These are phyloP conservation scores for Dasyurus viverrinus DNA, from an alignment of 2,113 vertebrate species.

Conservation along the genomic window DNA sequence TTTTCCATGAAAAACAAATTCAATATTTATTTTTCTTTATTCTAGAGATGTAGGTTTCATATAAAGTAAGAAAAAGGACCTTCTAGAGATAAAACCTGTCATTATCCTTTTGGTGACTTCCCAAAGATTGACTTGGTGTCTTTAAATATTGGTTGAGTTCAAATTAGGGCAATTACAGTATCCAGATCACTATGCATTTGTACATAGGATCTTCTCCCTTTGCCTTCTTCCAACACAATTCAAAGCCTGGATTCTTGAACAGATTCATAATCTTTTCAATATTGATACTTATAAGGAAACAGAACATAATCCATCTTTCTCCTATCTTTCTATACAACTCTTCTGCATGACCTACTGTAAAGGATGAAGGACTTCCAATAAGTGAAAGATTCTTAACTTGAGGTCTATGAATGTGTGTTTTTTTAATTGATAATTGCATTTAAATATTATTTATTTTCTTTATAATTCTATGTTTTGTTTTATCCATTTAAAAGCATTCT, in stretches of 20 bases:
- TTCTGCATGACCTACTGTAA: neutral
- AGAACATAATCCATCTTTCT: neutral
- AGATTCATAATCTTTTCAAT: neutral
- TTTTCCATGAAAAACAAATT: neutral
- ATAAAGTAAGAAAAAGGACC: slow-evolving; percentile 5
- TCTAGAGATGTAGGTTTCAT: slow-evolving; percentile 21
- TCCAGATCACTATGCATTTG: neutral
- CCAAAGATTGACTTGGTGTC: neutral
- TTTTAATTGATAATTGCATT: neutral
- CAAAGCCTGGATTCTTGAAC: neutral
- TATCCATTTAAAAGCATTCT: neutral
- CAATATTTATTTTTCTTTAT: slow-evolving; percentile 22
- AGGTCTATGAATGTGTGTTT: neutral
- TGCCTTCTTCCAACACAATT: neutral
- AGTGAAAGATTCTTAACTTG: neutral
- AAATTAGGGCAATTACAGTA: neutral
- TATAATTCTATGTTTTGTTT: neutral
- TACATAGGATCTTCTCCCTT: neutral
- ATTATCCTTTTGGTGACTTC: neutral
- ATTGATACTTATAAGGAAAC: neutral
- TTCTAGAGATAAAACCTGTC: neutral
- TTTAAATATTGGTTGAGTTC: neutral
- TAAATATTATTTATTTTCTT: neutral
- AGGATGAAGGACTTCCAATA: neutral
- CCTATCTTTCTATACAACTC: neutral